Evolutionary conservation across 2,797 vertebrate species (phyloP).

Genomic region (Potorous gilbertii): DNA sequence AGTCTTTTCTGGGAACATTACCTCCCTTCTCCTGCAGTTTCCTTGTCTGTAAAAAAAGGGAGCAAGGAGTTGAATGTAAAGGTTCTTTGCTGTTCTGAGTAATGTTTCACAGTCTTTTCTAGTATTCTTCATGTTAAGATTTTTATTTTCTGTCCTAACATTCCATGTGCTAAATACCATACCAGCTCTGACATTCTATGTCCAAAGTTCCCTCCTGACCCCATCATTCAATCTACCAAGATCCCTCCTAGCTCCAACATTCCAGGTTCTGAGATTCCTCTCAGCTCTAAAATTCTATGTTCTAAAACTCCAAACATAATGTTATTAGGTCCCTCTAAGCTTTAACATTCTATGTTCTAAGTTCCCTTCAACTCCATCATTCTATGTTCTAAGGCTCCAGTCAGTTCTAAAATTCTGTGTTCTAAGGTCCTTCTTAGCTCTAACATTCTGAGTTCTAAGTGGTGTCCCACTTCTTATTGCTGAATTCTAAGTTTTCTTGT

Average conservation of each 20-base stretch:
- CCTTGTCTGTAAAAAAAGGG: not conserved
- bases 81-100: not conserved
- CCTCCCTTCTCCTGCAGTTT: not conserved
- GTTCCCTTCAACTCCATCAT: not conserved
- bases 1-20: not conserved
- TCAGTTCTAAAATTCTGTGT: not conserved
- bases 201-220: not conserved
- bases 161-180: not conserved
- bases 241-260: not conserved
- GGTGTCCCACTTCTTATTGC: not conserved
- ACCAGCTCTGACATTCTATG: not conserved
- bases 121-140: not conserved
- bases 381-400: not conserved
- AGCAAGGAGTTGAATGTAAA: not conserved
- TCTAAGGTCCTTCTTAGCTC: not conserved
- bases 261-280: not conserved
- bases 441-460: not conserved
- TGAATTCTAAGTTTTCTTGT: not conserved
- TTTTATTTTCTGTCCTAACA: not conserved
- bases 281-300: not conserved
- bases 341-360: not conserved
- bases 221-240: not conserved
- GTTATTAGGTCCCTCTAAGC: not conserved
- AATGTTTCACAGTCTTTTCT: not conserved
- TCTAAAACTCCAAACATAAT: not conserved